phyloP scores from a whole-genome alignment of 2,113 vertebrate genomes.

The Dicrurus megarhynchus region DNA sequence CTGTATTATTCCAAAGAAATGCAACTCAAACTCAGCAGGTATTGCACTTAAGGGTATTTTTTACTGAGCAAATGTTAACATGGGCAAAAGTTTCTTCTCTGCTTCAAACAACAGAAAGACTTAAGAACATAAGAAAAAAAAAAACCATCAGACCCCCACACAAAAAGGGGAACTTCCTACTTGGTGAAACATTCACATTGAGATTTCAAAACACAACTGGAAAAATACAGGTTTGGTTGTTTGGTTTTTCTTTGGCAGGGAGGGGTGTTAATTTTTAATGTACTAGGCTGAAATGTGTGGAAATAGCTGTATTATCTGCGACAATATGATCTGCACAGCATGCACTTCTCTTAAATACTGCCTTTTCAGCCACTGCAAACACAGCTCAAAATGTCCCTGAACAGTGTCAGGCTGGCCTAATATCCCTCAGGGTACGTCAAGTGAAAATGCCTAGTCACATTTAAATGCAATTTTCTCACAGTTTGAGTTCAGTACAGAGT shows the following conservation, averaged over 20 bases:
- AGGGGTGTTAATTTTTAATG: fast-evolving
- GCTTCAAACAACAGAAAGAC: not conserved
- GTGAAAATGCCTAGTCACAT: not conserved
- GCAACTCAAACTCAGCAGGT: not conserved
- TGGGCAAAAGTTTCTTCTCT: not conserved
- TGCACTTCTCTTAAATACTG: not conserved
- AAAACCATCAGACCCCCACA: not conserved
- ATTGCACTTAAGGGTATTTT: not conserved
- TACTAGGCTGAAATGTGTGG: not conserved
- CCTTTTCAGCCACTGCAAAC: not conserved
- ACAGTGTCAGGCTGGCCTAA: not conserved
- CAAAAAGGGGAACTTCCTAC: not conserved
- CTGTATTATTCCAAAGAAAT: not conserved
- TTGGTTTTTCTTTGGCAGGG: fast-evolving
- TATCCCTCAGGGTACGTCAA: not conserved
- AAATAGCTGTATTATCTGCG: not conserved
- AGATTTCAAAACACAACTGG: not conserved
- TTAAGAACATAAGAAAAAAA: not conserved
- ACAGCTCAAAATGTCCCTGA: not conserved
- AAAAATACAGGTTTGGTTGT: not conserved
- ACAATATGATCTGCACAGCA: not conserved
- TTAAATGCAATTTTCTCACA: not conserved
- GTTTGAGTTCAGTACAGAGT: not conserved
- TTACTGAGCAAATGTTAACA: not conserved
- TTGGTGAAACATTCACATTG: not conserved